Conservation (phyloP, 2,113 vertebrate genomes). For the Anarhynchus alexandrinus region DNA sequence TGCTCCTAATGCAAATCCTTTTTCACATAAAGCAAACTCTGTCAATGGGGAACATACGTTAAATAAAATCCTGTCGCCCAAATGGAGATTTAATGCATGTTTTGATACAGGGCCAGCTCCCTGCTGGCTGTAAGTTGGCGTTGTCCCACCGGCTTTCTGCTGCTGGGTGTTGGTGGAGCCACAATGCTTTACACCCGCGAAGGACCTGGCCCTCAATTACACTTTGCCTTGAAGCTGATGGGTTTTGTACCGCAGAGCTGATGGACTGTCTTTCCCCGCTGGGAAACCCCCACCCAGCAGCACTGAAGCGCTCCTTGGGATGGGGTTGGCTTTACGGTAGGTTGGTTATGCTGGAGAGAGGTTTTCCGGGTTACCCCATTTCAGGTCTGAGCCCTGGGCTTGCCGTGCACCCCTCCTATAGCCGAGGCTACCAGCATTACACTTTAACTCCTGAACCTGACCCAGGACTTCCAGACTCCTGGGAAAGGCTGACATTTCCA, state of each 20-base stretch:
- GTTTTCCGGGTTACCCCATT: not conserved
- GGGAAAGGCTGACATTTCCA: not conserved
- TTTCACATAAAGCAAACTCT: not conserved
- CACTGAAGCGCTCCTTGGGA: not conserved
- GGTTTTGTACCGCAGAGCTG: not conserved
- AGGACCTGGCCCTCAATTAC: rapidly evolving
- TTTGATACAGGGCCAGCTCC: not conserved
- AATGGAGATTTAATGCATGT: not conserved
- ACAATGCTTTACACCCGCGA: not conserved
- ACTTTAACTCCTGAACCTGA: not conserved
- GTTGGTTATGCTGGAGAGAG: not conserved
- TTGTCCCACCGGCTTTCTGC: not conserved
- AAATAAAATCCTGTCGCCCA: not conserved
- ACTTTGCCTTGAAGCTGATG: not conserved
- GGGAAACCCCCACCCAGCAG: rapidly evolving
- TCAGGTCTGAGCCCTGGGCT: not conserved
- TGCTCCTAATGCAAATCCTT: not conserved
- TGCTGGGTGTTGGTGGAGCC: not conserved
- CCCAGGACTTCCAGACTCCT: no score
- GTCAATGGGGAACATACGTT: not conserved
- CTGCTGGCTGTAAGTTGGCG: not conserved
- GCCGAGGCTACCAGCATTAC: not conserved
- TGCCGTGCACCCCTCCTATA: not conserved
- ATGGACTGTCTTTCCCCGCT: rapidly evolving
- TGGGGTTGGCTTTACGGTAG: rapidly evolving